Base-by-base conservation (phyloP, 2,113 vertebrate genomes). In the Poecile atricapillus region DNA sequence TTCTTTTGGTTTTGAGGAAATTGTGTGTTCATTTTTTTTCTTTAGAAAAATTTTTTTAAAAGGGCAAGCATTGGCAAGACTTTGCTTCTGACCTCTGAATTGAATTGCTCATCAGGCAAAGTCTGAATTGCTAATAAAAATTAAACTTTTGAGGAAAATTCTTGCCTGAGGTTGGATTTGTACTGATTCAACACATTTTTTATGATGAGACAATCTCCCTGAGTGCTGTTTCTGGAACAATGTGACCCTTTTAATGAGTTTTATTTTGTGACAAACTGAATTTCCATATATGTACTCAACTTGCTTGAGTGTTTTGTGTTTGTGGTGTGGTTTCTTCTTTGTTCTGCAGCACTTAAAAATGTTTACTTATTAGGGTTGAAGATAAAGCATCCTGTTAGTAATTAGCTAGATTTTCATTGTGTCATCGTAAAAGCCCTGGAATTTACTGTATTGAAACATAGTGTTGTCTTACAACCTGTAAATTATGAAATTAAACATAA, bases 361-460 rank as follows among this genome's bases (percentile, higher is more conserved):
- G 43, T 83, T 89, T 86, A 50, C 10, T 77, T 75, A 79, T 6
- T 17, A 46, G 69, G 60, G n/a, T 20, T 84, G 64, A 82, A 69
- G 53, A 76, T 93, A 97, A 93, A 93, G 64, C 86, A 89, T 96
- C 60, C 77, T 87, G 89, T 93, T 92, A 64, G 52, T 83, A 77
- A 94, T 87, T 67, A 70, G 64, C 50, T 90, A 53, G 17, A 64
- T 73, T 83, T 83, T 55, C 49, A 60, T 90, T 80, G 24, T 69
- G 37, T 73, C n/a, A 62, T 87, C 59, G 33, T 94, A n/a, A 87
- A 67, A 74, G 47, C 59, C 68, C 37, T 89, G n/a, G 41, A 74
- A 52, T 88, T 88, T 81, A 44, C 15, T 65, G 41, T 79, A 20
- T 81, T 4, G 19, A 83, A 58, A 69, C 43, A 35, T 13, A 53